Percentiles rank a stretch among this genome's conserved stretches.
These are phyloP conservation scores for Spodoptera litura DNA, from an alignment of 1,140 invertebrate species.

Conservation along the genomic window DNA sequence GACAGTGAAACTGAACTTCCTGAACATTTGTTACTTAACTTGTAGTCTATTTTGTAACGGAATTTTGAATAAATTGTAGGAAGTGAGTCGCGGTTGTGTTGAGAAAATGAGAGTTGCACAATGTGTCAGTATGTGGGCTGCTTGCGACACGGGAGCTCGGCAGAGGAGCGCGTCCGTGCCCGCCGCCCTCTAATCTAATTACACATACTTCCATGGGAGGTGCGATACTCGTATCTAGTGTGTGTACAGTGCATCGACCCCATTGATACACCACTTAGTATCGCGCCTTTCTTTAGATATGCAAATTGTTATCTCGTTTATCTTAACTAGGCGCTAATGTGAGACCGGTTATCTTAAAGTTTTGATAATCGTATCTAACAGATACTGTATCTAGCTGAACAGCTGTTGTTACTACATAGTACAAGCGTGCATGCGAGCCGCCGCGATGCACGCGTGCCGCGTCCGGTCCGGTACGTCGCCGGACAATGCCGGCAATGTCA, in stretches of 20 bases:
- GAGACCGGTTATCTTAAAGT: slow-evolving; percentile 79
- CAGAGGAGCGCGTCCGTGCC: background rate
- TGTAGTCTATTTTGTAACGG: too few species aligned
- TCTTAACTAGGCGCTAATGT: slow-evolving; percentile 84
- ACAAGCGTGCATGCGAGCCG: slow-evolving; percentile 6
- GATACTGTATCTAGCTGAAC: slow-evolving; percentile 76
- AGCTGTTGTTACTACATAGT: slow-evolving; percentile 57
- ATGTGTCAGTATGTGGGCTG: background rate
- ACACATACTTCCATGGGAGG: slow-evolving; percentile 8
- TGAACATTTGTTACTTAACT: too few species aligned
- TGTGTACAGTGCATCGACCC: slow-evolving; percentile 65
- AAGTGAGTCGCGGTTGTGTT: too few species aligned
- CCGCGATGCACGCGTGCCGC: slow-evolving; percentile 15
- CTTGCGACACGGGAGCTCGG: background rate
- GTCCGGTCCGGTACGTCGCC: slow-evolving; percentile 32
- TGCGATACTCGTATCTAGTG: slow-evolving; percentile 11
- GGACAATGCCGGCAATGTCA: background rate
- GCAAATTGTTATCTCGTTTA: slow-evolving; percentile 84
- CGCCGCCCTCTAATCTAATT: background rate
- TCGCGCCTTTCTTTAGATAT: slow-evolving; percentile 74
- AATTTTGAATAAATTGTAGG: too few species aligned
- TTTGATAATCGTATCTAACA: slow-evolving; percentile 81
- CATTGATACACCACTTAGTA: slow-evolving; percentile 57
- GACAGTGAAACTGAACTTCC: too few species aligned
- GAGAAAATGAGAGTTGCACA: background rate